phyloP scores from a whole-genome alignment of 37 sponge, comb jelly and placozoan species.

The Tethya wilhelma region DNA sequence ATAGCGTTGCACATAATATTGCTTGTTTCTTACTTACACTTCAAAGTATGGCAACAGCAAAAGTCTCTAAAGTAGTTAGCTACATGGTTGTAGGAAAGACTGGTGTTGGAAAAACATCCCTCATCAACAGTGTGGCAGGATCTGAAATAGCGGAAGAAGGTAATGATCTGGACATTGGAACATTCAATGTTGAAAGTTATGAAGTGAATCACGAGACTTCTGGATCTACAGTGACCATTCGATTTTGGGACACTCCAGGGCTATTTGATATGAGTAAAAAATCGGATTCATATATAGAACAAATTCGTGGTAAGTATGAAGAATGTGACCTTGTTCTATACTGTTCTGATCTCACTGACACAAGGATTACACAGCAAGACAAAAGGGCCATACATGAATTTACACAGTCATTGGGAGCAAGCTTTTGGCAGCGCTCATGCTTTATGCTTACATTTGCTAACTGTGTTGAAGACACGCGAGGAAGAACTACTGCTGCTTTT shows the following conservation, averaged over 20 bases:
- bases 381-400: constrained; percentile 6
- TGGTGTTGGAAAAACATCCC: constrained; percentile 2
- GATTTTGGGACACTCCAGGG: constrained; percentile 14
- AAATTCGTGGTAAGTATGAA: neutral
- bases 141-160: constrained; percentile 1
- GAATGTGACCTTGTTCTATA: neutral
- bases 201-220: neutral
- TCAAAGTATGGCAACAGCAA: neutral
- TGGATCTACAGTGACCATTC: neutral
- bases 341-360: neutral
- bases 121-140: constrained; percentile 11
- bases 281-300: neutral
- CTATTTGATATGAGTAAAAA: neutral
- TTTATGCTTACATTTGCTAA: constrained; percentile 10
- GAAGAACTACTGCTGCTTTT: neutral
- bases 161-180: neutral
- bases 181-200: neutral
- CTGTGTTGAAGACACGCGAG: neutral
- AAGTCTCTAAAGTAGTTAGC: neutral
- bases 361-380: constrained; percentile 1
- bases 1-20: no score
- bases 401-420: neutral
- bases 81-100: constrained; percentile 7
- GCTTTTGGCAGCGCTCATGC: constrained; percentile 3
- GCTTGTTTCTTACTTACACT: no score